Percentiles rank a stretch among this genome's conserved stretches.
phyloP scores from a whole-genome alignment of 2,888 invertebrate genomes.

The Xylophagus ater region DNA sequence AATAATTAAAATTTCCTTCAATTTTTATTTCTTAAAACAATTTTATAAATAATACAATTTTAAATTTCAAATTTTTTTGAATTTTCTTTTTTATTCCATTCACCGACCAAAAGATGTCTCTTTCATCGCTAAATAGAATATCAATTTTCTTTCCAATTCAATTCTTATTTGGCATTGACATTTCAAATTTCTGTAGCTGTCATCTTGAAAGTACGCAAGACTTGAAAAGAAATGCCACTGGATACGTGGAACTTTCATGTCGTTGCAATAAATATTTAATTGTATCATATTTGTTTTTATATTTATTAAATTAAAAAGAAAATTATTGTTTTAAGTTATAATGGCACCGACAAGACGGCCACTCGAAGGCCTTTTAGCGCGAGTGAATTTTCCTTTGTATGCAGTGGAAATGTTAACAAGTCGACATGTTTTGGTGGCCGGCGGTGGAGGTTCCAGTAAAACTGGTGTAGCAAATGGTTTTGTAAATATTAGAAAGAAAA shows the following conservation, averaged over 20 bases:
- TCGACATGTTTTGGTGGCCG: conserved; percentile 89
- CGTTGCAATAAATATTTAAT: conserved; percentile 5
- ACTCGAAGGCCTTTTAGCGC: conserved; percentile 64
- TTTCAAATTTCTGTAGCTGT: no score
- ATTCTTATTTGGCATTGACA: no score
- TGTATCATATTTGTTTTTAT: neutral
- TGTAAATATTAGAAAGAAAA: conserved; percentile 55
- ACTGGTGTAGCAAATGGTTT: conserved; percentile 97
- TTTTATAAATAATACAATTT: no score
- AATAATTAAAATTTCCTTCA: no score
- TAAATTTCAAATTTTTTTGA: no score
- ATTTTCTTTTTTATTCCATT: no score
- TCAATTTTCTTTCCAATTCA: no score
- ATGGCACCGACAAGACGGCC: conserved; percentile 51
- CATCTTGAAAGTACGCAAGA: conserved; percentile 9
- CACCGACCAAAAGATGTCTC: no score
- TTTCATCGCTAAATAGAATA: no score
- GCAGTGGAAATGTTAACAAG: conserved; percentile 81
- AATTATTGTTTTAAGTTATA: conserved; percentile 30
- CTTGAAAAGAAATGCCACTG: conserved; percentile 9
- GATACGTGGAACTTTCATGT: conserved; percentile 18
- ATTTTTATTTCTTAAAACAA: no score
- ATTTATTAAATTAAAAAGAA: neutral
- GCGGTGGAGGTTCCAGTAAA: conserved; percentile 93
- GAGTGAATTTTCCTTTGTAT: conserved; percentile 89